phyloP scores from a whole-genome alignment of 2,888 invertebrate species.

The Phorcus lineatus region DNA sequence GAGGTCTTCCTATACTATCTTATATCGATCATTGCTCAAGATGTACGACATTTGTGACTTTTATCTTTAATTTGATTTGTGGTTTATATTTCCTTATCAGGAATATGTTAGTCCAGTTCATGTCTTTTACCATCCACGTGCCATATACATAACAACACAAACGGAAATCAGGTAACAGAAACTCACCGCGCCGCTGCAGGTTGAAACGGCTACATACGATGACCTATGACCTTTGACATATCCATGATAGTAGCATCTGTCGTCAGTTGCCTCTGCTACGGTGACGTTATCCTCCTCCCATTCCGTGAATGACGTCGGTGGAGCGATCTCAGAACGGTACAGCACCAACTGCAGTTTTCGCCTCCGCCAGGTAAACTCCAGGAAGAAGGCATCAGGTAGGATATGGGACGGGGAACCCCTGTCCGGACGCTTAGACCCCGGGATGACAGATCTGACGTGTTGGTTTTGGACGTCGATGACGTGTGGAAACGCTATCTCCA shows the following conservation, averaged over 20 bases:
- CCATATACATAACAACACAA: no score
- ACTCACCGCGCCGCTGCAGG: constrained; percentile 49
- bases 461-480: constrained; percentile 11
- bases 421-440: not conserved
- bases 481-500: constrained; percentile 36
- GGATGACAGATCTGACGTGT: not conserved
- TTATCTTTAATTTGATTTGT: no score
- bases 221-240: constrained; percentile 66
- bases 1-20: no score
- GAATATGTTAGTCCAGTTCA: no score
- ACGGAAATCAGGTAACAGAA: not conserved
- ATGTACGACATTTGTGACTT: no score
- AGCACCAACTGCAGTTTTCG: constrained; percentile 26
- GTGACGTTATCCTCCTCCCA: constrained; percentile 49
- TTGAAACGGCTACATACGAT: constrained; percentile 46
- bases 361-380: constrained; percentile 38
- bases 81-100: no score
- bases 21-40: no score
- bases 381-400: constrained; percentile 20
- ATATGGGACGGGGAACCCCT: not conserved
- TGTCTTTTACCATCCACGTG: no score
- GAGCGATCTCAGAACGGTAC: constrained; percentile 38
- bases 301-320: constrained; percentile 39
- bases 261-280: constrained; percentile 43
- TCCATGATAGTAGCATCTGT: constrained; percentile 79